A percentile compares a stretch with the other conserved stretches of the same genome.
Conservation (phyloP, 2,888 invertebrate species). For the Cryptophagus acutangulus region DNA sequence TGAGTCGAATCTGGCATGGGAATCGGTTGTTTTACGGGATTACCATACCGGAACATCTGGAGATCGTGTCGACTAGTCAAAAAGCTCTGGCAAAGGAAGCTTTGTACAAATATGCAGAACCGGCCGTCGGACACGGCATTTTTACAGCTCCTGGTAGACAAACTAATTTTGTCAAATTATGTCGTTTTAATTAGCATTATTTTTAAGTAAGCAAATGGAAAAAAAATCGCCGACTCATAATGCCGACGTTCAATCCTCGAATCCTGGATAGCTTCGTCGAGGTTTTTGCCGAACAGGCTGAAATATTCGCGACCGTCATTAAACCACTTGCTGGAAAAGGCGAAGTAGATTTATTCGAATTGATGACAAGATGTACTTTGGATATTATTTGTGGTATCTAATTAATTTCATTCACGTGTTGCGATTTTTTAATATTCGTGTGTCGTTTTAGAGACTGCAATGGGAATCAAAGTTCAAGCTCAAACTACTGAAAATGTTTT, state of each 20-base stretch:
- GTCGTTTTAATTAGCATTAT: too few species aligned
- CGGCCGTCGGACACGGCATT: conserved; percentile 29
- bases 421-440: neutral
- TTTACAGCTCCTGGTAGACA: conserved; percentile 30
- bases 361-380: conserved; percentile 55
- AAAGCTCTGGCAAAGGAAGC: conserved; percentile 30
- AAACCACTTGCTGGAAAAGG: conserved; percentile 42
- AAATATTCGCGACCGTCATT: conserved; percentile 50
- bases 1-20: conserved; percentile 34
- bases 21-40: conserved; percentile 29
- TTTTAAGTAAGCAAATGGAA: conserved; percentile 60
- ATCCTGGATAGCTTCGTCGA: conserved; percentile 58
- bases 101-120: conserved; percentile 27
- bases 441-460: conserved; percentile 66
- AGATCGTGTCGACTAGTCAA: conserved; percentile 31
- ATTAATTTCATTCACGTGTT: conserved; percentile 11
- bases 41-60: conserved; percentile 32
- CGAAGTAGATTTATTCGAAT: conserved; percentile 52
- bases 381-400: conserved; percentile 60
- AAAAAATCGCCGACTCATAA: conserved; percentile 54
- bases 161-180: too few species aligned
- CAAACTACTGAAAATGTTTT: conserved; percentile 57
- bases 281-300: conserved; percentile 58
- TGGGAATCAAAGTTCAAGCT: conserved; percentile 62
- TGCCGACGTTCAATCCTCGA: conserved; percentile 63